Conservation (phyloP, 2,888 invertebrate species). For the Oscheius sp. region DNA sequence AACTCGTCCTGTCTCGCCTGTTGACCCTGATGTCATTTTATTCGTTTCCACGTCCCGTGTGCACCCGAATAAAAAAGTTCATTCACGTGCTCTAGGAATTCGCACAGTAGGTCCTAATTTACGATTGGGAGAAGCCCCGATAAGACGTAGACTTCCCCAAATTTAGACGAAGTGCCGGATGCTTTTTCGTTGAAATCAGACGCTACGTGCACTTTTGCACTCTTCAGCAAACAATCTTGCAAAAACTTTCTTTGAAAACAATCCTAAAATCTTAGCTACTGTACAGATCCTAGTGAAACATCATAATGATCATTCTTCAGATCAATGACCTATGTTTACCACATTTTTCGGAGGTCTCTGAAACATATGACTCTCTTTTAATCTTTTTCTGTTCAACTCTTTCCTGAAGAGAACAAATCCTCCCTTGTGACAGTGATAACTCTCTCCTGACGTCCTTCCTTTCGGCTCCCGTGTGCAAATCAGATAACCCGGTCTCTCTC, state of each 20-base stretch:
- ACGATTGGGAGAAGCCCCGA: not conserved
- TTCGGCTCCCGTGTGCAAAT: not conserved
- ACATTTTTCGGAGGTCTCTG: not conserved
- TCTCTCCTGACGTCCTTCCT: not conserved
- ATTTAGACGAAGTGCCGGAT: not conserved
- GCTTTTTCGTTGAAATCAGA: not conserved
- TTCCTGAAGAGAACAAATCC: not conserved
- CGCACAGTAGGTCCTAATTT: not conserved
- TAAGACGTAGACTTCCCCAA: not conserved
- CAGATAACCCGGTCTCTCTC: not conserved
- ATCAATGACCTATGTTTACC: not conserved
- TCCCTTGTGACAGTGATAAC: not conserved
- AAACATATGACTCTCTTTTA: not conserved
- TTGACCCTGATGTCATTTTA: constrained; percentile 20
- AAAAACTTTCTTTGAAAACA: not conserved
- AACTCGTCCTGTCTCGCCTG: not conserved
- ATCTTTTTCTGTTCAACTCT: not conserved
- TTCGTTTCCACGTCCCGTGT: not conserved
- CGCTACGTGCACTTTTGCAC: not conserved
- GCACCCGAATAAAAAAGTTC: not conserved
- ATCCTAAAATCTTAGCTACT: not conserved
- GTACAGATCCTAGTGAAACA: not conserved
- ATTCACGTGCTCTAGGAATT: not conserved
- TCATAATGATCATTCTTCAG: not conserved
- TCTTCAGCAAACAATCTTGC: not conserved